phyloP scores from a whole-genome alignment of 2,113 vertebrate species.

The Nettapus auritus region DNA sequence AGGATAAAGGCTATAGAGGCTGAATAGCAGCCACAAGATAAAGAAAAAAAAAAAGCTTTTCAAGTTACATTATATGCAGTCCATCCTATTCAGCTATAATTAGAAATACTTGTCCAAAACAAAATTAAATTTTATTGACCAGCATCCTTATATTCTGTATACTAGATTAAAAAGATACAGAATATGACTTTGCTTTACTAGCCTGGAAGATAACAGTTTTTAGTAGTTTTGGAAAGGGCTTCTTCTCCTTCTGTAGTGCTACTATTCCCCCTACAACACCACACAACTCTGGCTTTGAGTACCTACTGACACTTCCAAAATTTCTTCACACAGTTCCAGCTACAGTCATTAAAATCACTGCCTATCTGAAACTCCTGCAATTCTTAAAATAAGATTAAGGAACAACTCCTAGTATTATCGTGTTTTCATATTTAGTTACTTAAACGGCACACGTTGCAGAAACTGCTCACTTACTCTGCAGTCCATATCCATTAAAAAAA shows the following conservation, averaged over 20 bases:
- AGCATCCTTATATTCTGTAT: neutral
- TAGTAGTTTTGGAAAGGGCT: neutral
- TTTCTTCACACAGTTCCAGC: neutral
- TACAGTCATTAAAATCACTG: neutral
- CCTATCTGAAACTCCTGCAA: neutral
- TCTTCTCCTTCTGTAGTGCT: neutral
- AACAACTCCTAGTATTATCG: neutral
- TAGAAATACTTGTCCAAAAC: neutral
- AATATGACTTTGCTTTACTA: no score
- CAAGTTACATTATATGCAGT: neutral
- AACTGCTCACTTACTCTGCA: neutral
- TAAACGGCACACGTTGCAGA: neutral
- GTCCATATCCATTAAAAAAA: neutral
- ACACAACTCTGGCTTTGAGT: neutral
- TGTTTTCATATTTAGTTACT: neutral
- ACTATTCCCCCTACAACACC: neutral
- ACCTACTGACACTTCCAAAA: neutral
- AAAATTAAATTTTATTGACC: neutral
- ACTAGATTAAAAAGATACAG: neutral
- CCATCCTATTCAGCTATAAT: neutral
- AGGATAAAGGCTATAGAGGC: neutral
- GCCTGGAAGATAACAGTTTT: neutral
- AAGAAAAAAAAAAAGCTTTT: no score
- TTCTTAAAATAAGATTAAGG: neutral
- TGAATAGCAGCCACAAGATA: neutral